These are phyloP conservation scores for Eumacrocentrus americanus DNA, from an alignment of 2,888 invertebrate species.

Conservation along the genomic window DNA sequence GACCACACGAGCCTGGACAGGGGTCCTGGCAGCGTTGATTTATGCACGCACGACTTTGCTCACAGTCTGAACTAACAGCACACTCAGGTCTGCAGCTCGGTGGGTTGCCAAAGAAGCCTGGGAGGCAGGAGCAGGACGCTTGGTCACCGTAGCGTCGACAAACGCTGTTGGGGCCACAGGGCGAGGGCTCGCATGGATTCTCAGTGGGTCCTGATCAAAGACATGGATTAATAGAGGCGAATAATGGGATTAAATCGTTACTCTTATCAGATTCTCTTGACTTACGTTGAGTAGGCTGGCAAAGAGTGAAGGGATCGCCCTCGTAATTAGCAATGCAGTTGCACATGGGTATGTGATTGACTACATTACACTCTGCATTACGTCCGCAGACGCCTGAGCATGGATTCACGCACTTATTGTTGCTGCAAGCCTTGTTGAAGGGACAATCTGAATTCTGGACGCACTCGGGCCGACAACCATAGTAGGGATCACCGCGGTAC, in stretches of 20 bases:
- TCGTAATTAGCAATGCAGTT: constrained; percentile 64
- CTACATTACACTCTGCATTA: constrained; percentile 77
- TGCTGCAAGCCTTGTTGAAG: constrained; percentile 75
- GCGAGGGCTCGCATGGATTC: constrained; percentile 61
- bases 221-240: too few relatives aligned
- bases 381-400: constrained; percentile 80
- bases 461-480: constrained; percentile 82
- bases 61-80: constrained; percentile 65
- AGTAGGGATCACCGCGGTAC: constrained; percentile 62
- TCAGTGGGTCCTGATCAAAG: constrained; percentile 32
- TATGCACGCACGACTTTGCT: constrained; percentile 64
- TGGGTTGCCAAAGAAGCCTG: constrained; percentile 63
- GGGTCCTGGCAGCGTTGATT: constrained; percentile 66
- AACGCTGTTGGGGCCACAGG: constrained; percentile 64
- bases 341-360: constrained; percentile 73
- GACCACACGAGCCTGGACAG: constrained; percentile 66
- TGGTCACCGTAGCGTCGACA: constrained; percentile 62
- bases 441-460: constrained; percentile 80
- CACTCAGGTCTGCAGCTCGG: constrained; percentile 65
- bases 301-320: constrained; percentile 67
- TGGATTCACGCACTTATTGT: constrained; percentile 82
- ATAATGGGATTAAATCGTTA: too few relatives aligned
- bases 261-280: too few relatives aligned
- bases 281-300: constrained; percentile 59
- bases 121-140: constrained; percentile 64